Base-by-base conservation (phyloP, 2,888 invertebrate species). In the Tipula unca region DNA sequence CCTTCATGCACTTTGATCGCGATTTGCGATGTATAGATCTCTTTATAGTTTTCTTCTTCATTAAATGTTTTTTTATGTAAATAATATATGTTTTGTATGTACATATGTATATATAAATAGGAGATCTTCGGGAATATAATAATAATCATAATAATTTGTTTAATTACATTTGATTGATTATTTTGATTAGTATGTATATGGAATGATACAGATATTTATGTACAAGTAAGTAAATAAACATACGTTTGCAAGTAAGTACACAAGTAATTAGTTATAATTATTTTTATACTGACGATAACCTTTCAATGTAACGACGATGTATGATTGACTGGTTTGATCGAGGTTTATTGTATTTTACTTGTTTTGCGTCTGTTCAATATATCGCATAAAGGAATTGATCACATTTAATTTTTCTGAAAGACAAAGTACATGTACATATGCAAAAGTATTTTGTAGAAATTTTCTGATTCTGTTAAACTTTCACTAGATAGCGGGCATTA, bases 1-100 rank as follows among this genome's bases (percentile, higher is more conserved):
- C 84, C 84, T 84, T 84, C 84, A 84, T 84, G 84, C 84, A 84
- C 84, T 84, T 84, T 84, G 83, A 83, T 83, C 83, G 83, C 83
- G 83, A 83, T 83, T 69, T 69, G 69, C 69, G 69, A 69, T 69
- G 69, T 69, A 69, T 69, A 69, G 69, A 69, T 69, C 25, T 69
- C 69, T 69, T 69, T 69, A 69, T 69, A 69, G 69, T 69, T 69
- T 69, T 69, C 69, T 69, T 69, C 69, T 69, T 69, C 69, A 69
- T 69, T 69, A 69, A 25, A 25, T 69, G 69, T 69, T 69, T 69
- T 69, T 69, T 69, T 69, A 69, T 69, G 69, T 69, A 69, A 69
- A 69, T 69, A 69, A 69, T 69, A 69, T 69, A 69, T 69, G 25
- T 25, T 69, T 25, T 69, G 25, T 69, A 25, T 25, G 10, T 69